Evolutionary conservation across 2,797 vertebrate species (phyloP).

Genomic region (Pseudopleuronectes americanus): DNA sequence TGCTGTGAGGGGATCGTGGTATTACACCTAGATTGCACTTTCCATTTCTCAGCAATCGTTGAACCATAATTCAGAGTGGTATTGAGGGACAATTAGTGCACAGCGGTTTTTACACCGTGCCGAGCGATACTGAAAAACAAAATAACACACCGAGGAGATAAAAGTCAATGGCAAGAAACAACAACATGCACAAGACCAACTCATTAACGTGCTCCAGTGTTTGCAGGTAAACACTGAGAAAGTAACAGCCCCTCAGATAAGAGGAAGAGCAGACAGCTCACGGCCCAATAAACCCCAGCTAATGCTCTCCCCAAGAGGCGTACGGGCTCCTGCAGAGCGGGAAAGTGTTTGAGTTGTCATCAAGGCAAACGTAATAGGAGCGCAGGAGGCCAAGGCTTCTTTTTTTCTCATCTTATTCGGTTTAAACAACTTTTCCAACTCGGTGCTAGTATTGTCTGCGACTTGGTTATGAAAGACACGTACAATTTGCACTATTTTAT

Average conservation of each 20-base stretch:
- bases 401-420: conserved; percentile 33
- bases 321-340: conserved; percentile 27
- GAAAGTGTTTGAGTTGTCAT: conserved; percentile 32
- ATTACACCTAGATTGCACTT: conserved; percentile 57
- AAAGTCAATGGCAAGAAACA: conserved; percentile 81
- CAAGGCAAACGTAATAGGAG: conserved; percentile 49
- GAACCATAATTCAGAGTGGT: conserved; percentile 50
- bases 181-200: conserved; percentile 72
- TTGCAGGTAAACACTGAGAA: conserved; percentile 74
- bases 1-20: conserved; percentile 46
- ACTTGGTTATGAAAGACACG: background rate
- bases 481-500: conserved; percentile 7
- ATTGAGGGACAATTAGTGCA: conserved; percentile 14
- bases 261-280: conserved; percentile 57
- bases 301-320: conserved; percentile 69
- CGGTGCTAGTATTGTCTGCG: background rate
- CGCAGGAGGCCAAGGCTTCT: conserved; percentile 39
- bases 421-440: conserved; percentile 44
- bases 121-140: background rate
- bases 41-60: conserved; percentile 58
- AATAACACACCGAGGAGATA: conserved; percentile 45
- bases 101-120: conserved; percentile 1
- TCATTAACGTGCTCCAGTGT: conserved; percentile 68
- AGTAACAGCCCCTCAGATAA: conserved; percentile 65
- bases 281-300: conserved; percentile 61